Percentiles rank a stretch among this genome's conserved stretches.
Evolutionary conservation across 2,888 invertebrate species (phyloP).

Genomic region (Drosophila austrosaltans): DNA sequence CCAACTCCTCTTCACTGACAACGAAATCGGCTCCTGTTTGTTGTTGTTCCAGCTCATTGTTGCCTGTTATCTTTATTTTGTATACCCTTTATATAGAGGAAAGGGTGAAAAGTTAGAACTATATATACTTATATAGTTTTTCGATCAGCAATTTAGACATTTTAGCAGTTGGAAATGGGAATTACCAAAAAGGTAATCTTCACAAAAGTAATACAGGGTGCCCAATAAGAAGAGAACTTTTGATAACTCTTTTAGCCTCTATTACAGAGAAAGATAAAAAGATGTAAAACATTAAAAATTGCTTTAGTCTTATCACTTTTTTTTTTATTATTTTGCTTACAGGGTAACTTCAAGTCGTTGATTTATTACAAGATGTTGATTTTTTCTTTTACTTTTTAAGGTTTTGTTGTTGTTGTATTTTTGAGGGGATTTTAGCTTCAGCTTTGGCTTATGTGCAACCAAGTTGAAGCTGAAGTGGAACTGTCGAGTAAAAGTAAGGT

Average conservation of each 20-base stretch:
- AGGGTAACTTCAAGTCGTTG: background rate
- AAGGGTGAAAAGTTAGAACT: too few relatives aligned
- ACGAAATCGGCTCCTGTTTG: constrained; percentile 28
- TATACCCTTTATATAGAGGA: background rate
- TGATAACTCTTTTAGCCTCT: too few relatives aligned
- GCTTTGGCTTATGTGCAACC: constrained; percentile 68
- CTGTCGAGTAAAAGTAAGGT: constrained; percentile 9
- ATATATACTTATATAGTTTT: too few relatives aligned
- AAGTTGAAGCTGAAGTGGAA: constrained; percentile 65
- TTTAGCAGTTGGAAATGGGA: too few relatives aligned
- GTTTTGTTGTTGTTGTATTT: constrained; percentile 30
- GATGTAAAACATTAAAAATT: too few relatives aligned
- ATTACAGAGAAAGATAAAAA: too few relatives aligned
- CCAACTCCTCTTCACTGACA: constrained; percentile 15
- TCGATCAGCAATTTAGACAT: too few relatives aligned
- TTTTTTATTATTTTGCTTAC: background rate
- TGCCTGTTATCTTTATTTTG: constrained; percentile 7
- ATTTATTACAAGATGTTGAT: constrained; percentile 20
- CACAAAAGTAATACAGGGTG: too few relatives aligned
- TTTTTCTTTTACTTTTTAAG: constrained; percentile 37
- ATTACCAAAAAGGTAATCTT: too few relatives aligned
- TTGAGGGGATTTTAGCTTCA: constrained; percentile 25
- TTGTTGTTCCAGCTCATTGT: constrained; percentile 17
- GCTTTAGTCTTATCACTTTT: too few relatives aligned
- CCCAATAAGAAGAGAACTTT: too few relatives aligned